phyloP scores from a whole-genome alignment of 2,888 invertebrate species.

The Glaucopsyche alexis region DNA sequence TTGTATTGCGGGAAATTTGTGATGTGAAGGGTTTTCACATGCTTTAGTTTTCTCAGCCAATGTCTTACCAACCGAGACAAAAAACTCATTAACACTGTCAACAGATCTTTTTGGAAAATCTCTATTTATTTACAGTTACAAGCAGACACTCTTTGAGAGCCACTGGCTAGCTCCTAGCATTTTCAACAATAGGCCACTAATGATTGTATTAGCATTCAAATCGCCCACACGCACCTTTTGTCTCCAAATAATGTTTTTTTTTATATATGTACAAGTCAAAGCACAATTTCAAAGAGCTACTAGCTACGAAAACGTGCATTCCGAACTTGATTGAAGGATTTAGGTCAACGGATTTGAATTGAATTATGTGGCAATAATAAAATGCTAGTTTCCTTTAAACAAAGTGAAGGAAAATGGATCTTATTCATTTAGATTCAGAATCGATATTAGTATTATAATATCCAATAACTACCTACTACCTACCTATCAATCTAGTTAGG shows the following conservation, averaged over 20 bases:
- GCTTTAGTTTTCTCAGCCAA: no score
- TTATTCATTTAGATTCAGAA: background rate
- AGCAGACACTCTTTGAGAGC: conserved; percentile 54
- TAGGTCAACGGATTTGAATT: conserved; percentile 59
- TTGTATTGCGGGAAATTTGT: no score
- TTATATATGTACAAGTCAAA: conserved; percentile 56
- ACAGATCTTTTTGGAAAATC: no score
- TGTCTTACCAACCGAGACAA: no score
- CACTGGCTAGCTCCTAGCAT: conserved; percentile 55
- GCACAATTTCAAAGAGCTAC: conserved; percentile 70
- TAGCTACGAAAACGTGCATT: conserved; percentile 54
- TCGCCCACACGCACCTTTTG: conserved; percentile 72
- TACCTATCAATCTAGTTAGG: background rate
- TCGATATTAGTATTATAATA: background rate
- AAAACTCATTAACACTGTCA: no score
- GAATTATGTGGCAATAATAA: conserved; percentile 4
- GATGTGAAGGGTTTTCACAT: no score
- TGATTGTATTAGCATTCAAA: conserved; percentile 76
- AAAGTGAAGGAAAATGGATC: background rate
- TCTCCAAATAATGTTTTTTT: conserved; percentile 70
- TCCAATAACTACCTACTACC: background rate
- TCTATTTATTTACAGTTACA: no score
- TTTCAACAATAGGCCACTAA: conserved; percentile 70
- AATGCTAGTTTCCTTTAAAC: background rate
- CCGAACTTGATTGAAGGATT: conserved; percentile 65